phyloP scores from a whole-genome alignment of 1,140 invertebrate genomes.

The Trigoniulus corallinus region DNA sequence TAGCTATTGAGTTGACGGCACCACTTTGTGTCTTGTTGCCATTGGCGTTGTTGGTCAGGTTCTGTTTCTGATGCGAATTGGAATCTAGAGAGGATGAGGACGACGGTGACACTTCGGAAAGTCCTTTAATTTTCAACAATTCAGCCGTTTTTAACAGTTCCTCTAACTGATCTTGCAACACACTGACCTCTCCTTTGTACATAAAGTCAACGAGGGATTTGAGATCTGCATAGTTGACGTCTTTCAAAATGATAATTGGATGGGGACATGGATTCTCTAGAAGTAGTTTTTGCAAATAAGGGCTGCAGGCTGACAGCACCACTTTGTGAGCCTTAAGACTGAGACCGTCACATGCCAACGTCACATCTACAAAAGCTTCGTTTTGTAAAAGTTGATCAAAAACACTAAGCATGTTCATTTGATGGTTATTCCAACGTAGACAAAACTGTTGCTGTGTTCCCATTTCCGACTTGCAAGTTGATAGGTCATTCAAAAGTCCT shows the following conservation, averaged over 20 bases:
- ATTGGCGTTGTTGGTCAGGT: background rate
- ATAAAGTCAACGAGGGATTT: conserved; percentile 79
- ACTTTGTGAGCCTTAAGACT: conserved; percentile 38
- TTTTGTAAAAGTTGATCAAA: conserved; percentile 35
- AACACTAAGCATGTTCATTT: conserved; percentile 62
- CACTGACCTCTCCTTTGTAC: conserved; percentile 77
- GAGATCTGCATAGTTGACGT: conserved; percentile 67
- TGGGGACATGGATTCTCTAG: conserved; percentile 83
- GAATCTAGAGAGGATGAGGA: no score
- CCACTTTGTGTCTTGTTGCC: no score
- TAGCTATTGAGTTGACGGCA: no score
- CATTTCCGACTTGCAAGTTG: no score
- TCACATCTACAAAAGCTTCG: conserved; percentile 39
- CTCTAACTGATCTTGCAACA: conserved; percentile 60
- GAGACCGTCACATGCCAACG: conserved; percentile 38
- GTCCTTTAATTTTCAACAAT: conserved; percentile 44
- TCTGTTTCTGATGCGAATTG: background rate
- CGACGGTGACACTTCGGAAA: conserved; percentile 15
- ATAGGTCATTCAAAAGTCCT: no score
- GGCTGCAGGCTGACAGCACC: conserved; percentile 43
- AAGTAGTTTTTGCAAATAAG: conserved; percentile 74
- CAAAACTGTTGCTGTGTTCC: conserved; percentile 74
- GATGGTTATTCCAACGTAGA: conserved; percentile 77
- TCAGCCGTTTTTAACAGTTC: conserved; percentile 69
- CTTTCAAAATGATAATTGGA: conserved; percentile 76